phyloP scores from a whole-genome alignment of 2,113 vertebrate genomes.

The Stictonetta naevosa region DNA sequence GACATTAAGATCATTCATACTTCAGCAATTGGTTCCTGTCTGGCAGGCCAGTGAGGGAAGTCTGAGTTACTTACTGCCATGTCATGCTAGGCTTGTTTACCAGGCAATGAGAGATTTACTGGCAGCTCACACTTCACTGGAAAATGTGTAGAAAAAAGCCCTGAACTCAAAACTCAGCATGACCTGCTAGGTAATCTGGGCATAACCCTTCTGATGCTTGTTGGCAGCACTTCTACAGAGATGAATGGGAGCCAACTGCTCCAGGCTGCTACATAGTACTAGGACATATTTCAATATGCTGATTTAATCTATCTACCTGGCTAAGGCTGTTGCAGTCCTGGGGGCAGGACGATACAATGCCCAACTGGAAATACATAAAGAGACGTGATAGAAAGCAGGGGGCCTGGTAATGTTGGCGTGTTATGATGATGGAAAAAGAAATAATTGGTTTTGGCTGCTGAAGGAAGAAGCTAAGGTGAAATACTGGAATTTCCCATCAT shows the following conservation, averaged over 20 bases:
- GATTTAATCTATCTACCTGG: slow-evolving; percentile 61
- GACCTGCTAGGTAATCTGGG: neutral
- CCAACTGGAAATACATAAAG: neutral
- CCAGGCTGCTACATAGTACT: neutral
- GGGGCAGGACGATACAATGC: neutral
- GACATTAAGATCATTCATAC: neutral
- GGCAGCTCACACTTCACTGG: neutral
- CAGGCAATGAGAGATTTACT: neutral
- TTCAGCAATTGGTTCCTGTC: neutral
- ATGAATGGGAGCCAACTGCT: neutral
- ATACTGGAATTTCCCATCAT: neutral
- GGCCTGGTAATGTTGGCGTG: neutral
- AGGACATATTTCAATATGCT: slow-evolving; percentile 69
- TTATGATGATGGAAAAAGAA: neutral
- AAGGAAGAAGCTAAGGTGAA: slow-evolving; percentile 3
- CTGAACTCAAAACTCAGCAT: neutral
- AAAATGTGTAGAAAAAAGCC: neutral
- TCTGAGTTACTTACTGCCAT: neutral
- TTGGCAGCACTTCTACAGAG: neutral
- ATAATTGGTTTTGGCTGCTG: neutral
- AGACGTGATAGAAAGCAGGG: neutral
- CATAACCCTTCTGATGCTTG: neutral
- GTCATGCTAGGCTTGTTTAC: fast-evolving
- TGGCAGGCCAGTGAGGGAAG: neutral
- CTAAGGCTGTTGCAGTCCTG: neutral